Evolutionary conservation across 2,888 invertebrate species (phyloP).

Genomic region (Ephialtes manifestator): DNA sequence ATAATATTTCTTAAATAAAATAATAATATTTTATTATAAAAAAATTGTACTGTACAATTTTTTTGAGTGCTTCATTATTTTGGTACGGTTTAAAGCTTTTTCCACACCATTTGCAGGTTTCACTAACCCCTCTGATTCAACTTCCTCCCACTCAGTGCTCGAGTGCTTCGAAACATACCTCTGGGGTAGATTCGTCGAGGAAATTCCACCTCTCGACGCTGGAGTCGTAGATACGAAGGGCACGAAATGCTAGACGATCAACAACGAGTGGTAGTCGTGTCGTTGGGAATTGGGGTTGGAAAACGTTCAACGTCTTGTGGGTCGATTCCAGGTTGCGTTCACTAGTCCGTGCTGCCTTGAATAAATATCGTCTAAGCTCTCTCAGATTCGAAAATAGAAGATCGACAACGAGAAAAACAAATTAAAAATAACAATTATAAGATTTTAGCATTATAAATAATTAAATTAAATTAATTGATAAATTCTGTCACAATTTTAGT

Average conservation of each 20-base stretch:
- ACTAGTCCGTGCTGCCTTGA: neutral
- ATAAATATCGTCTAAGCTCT: constrained; percentile 29
- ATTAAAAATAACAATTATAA: neutral
- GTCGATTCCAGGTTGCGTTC: neutral
- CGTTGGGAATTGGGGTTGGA: constrained; percentile 32
- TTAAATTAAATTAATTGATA: neutral
- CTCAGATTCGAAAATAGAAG: neutral
- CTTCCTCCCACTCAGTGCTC: neutral
- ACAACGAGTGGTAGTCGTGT: constrained; percentile 10
- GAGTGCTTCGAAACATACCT: constrained; percentile 7
- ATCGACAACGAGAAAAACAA: neutral
- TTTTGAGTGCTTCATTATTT: too few relatives aligned
- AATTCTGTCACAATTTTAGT: neutral
- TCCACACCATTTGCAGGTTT: neutral
- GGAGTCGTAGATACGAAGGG: constrained; percentile 32
- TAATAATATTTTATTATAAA: too few relatives aligned
- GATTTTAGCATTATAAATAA: neutral
- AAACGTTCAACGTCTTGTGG: constrained; percentile 5
- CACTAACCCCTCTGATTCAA: constrained; percentile 42
- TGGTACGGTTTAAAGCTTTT: neutral
- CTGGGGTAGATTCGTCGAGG: constrained; percentile 17
- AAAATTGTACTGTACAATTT: too few relatives aligned
- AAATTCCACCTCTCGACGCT: constrained; percentile 27
- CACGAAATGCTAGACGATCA: constrained; percentile 36
- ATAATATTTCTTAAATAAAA: too few relatives aligned